Evolutionary conservation across 2,113 vertebrate genomes (phyloP), one percentile per base, ranked within the genome.

Genomic region (Myrmophylax atrothorax): DNA sequence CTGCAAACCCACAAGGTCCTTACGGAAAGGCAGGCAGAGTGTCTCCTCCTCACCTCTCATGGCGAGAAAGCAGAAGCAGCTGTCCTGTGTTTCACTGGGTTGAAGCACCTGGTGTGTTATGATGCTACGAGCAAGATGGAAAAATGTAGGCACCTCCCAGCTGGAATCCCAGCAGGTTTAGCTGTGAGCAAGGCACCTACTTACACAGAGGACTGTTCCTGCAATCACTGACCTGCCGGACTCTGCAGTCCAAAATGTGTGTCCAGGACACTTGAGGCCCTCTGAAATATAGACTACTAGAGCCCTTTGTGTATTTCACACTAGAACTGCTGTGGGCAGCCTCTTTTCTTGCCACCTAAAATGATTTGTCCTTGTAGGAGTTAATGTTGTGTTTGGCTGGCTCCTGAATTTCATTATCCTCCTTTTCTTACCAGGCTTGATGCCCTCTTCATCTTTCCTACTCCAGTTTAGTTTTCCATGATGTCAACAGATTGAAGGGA

Each of bases 401-500:
- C 16, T 94, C 37, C 50, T 60, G 60, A 75, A 83, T 92, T 58
- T 72, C 50, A 59, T 77, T 88, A 84, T 31, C 26, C 31, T 75
- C 16, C 31, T 80, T 85, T 70, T 26, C 47, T 89, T 93, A 58
- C 58, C 31, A 74, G 49, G 33, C 23, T 84, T 3, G 1, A 52
- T 70, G 62, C 35, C 4, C n/a, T 33, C 53, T 85, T 90, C 24
- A 40, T 77, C 77, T 77, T 89, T 94, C n/a, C 59, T 42, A 33
- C 16, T 81, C 9, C 75, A 47, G 26, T 94, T 90, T 40, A 77
- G 63, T 75, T 94, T 95, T 94, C 82, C 64, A 22, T 90, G 8
- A 91, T 84, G 56, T 72, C 55, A 93, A 50, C 12, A 78, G 56
- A 72, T 84, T 78, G 35, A 33, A 92, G 60, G 68, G 53, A 95